A percentile compares a stretch with the other conserved stretches of the same genome.
phyloP scores from a whole-genome alignment of 2,888 invertebrate genomes.

The Lycaena phlaeas region DNA sequence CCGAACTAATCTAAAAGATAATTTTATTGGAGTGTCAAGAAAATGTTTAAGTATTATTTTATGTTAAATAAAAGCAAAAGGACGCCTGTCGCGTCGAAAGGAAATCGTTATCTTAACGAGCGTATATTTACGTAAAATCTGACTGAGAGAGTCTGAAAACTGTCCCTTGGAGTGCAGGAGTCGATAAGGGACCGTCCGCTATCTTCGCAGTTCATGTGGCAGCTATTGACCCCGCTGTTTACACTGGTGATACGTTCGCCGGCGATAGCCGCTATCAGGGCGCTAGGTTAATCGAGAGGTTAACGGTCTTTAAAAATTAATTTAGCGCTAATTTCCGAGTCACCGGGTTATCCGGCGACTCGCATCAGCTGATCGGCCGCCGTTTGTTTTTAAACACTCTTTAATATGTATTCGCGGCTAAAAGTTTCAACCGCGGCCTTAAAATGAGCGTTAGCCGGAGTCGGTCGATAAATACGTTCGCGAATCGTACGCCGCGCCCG shows the following conservation, averaged over 20 bases:
- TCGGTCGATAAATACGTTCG: conserved; percentile 58
- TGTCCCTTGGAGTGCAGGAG: conserved; percentile 51
- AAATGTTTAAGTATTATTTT: conserved; percentile 48
- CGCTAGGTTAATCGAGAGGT: conserved; percentile 40
- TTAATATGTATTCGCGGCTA: conserved; percentile 52
- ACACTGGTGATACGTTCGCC: conserved; percentile 26
- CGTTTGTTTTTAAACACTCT: conserved; percentile 39
- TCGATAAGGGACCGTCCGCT: conserved; percentile 52
- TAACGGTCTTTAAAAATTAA: conserved; percentile 59
- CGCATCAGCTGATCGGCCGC: conserved; percentile 35
- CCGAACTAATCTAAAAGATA: conserved; percentile 9
- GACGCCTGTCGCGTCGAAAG: conserved; percentile 49
- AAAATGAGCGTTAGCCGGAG: conserved; percentile 54
- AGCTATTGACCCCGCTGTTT: conserved; percentile 67
- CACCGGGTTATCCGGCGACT: conserved; percentile 9
- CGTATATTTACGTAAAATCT: conserved; percentile 66
- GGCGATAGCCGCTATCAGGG: not conserved
- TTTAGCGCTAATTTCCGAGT: conserved; percentile 31
- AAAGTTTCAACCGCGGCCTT: conserved; percentile 61
- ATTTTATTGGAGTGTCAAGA: conserved; percentile 29
- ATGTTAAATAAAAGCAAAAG: conserved; percentile 53
- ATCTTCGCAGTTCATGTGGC: conserved; percentile 58
- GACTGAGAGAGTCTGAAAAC: conserved; percentile 51
- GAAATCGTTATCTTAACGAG: conserved; percentile 68
- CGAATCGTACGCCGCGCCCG: conserved; percentile 51